These are phyloP conservation scores for Fratercula arctica DNA, from an alignment of 2,797 vertebrate species.

Conservation along the genomic window DNA sequence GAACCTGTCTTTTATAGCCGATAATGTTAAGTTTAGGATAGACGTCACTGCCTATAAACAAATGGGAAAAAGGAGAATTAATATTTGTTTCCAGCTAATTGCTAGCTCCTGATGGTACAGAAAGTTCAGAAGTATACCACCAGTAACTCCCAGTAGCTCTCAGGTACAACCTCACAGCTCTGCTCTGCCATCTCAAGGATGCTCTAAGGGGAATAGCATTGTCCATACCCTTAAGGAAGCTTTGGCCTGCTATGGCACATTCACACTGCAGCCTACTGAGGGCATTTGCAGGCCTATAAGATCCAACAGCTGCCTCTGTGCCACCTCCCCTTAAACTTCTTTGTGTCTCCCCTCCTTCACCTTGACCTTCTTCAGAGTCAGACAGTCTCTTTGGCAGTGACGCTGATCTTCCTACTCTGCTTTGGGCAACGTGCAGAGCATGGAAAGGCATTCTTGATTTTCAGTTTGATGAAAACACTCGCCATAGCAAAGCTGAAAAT, in stretches of 20 bases:
- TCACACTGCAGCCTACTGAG: neutral
- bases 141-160: neutral
- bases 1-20: neutral
- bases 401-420: neutral
- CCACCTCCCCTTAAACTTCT: neutral
- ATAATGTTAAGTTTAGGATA: neutral
- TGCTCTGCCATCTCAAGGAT: neutral
- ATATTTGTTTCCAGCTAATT: neutral
- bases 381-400: neutral
- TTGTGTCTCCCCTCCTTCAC: neutral
- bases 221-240: neutral
- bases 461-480: neutral
- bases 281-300: neutral
- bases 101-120: neutral
- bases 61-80: neutral
- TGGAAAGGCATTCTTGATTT: neutral
- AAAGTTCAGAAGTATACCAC: neutral
- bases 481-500: neutral
- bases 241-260: neutral
- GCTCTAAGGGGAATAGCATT: neutral
- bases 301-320: neutral
- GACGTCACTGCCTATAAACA: neutral
- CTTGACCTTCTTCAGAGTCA: neutral
- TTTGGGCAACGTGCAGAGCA: neutral
- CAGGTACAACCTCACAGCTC: neutral